Conservation (phyloP, 2,797 vertebrate genomes). For the Enoplosus armatus region DNA sequence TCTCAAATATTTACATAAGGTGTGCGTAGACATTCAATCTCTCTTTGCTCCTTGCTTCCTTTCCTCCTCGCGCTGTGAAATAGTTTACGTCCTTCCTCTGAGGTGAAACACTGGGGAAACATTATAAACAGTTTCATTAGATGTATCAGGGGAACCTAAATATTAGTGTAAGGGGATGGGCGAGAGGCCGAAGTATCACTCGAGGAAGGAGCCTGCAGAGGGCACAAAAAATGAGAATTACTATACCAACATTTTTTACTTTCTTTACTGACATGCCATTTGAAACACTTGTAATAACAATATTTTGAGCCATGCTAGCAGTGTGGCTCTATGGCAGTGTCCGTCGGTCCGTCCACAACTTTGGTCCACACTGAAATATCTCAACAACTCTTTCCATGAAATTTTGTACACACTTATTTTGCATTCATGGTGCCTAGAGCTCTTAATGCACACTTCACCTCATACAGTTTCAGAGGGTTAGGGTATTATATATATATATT, state of each 20-base stretch:
- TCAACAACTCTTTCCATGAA: background rate
- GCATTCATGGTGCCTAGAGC: background rate
- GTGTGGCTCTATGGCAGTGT: background rate
- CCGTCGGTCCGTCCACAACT: background rate
- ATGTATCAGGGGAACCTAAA: constrained; percentile 83
- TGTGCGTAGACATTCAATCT: constrained; percentile 76
- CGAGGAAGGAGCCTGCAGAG: constrained; percentile 51
- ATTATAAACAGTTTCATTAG: constrained; percentile 84
- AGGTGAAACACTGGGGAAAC: constrained; percentile 77
- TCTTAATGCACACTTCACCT: too few species aligned
- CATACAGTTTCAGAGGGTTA: too few species aligned
- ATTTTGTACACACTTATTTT: background rate
- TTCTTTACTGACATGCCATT: constrained; percentile 22
- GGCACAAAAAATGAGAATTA: constrained; percentile 52
- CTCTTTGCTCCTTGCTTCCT: constrained; percentile 62
- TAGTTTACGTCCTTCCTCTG: constrained; percentile 79
- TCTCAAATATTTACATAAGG: constrained; percentile 88
- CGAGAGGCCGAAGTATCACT: constrained; percentile 48
- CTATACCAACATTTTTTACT: constrained; percentile 42
- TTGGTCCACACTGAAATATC: background rate
- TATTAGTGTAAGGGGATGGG: constrained; percentile 80
- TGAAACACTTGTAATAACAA: constrained; percentile 62
- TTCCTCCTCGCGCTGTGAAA: constrained; percentile 60
- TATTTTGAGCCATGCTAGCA: background rate
- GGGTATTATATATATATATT: too few species aligned